phyloP scores from a whole-genome alignment of 1,140 invertebrate species.

The Druon quercuslanigerum region DNA sequence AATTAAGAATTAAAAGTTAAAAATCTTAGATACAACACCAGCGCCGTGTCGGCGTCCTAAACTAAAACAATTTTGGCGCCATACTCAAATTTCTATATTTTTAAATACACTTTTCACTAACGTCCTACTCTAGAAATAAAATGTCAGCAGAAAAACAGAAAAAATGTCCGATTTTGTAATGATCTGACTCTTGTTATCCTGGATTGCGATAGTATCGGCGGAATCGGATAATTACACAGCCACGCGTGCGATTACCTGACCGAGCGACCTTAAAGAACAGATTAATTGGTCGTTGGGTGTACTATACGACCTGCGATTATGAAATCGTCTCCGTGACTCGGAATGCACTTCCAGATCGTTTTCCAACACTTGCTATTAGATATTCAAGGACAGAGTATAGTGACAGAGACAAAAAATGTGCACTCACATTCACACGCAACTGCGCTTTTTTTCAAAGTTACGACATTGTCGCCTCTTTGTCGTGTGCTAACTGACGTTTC shows the following conservation, averaged over 20 bases:
- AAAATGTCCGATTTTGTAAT: background rate
- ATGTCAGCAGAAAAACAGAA: too few species aligned
- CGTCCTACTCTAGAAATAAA: too few species aligned
- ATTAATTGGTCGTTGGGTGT: slow-evolving; percentile 56
- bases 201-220: slow-evolving; percentile 25
- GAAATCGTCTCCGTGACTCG: slow-evolving; percentile 48
- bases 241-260: slow-evolving; percentile 44
- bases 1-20: too few species aligned
- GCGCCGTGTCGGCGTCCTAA: too few species aligned
- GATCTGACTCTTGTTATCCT: background rate
- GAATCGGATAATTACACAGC: slow-evolving; percentile 55
- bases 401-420: slow-evolving; percentile 37
- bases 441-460: background rate
- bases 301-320: slow-evolving; percentile 53
- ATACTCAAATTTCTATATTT: too few species aligned
- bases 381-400: slow-evolving; percentile 52
- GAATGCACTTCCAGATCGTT: slow-evolving; percentile 48
- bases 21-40: too few species aligned
- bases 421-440: background rate
- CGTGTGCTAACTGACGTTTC: background rate
- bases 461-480: background rate
- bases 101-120: too few species aligned
- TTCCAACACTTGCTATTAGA: slow-evolving; percentile 41
- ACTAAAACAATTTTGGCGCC: too few species aligned
- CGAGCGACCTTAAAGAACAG: slow-evolving; percentile 49